Percentiles rank a stretch among this genome's conserved stretches.
Evolutionary conservation across 2,113 vertebrate genomes (phyloP).

Genomic region (Rhombomys opimus): DNA sequence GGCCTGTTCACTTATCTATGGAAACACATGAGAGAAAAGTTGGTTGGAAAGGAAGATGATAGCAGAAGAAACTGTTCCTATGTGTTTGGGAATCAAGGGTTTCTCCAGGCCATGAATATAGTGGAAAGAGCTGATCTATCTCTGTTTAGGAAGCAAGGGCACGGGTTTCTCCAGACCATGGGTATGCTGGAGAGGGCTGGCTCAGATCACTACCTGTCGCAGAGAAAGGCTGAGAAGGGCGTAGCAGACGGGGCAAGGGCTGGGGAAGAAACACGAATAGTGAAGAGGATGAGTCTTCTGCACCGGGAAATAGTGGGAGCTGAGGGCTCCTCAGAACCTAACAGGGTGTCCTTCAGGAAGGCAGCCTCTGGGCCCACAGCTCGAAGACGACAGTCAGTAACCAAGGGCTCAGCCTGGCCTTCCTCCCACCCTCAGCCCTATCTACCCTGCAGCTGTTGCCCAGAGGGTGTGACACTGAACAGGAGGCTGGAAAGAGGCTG

Average conservation of each 20-base stretch:
- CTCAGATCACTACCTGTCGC: not conserved
- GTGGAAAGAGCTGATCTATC: not conserved
- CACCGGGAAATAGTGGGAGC: not conserved
- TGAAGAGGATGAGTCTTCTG: not conserved
- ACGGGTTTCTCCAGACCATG: not conserved
- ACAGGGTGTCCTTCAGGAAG: fast-evolving
- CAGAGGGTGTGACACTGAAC: not conserved
- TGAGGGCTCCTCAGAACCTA: not conserved
- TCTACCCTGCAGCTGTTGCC: not conserved
- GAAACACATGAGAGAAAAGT: not conserved
- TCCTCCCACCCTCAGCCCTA: not conserved
- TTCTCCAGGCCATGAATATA: not conserved
- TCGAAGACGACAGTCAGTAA: fast-evolving
- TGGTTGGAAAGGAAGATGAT: not conserved
- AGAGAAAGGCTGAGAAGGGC: no score
- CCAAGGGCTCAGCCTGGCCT: not conserved
- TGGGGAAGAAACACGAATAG: not conserved
- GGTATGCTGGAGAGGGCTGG: not conserved
- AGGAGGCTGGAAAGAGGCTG: not conserved
- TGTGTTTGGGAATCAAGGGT: not conserved
- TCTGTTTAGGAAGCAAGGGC: not conserved
- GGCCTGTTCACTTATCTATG: not conserved
- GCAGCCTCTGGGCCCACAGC: not conserved
- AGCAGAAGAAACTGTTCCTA: not conserved
- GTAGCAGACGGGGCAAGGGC: not conserved